Conservation (phyloP, 2,113 vertebrate species). For the Malurus melanocephalus region DNA sequence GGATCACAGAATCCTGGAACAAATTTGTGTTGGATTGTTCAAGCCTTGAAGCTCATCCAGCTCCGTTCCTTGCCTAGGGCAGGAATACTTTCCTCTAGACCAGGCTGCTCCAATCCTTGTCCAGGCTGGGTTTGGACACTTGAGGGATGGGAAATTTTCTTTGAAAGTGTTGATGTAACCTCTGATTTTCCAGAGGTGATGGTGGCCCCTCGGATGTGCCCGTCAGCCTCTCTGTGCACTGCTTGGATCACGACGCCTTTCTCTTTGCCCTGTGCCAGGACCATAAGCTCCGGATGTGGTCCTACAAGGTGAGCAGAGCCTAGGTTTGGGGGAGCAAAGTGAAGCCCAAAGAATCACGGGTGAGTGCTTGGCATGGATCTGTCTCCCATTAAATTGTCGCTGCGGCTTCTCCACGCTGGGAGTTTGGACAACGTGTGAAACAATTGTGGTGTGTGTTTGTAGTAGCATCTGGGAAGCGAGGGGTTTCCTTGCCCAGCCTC, state of each 20-base stretch:
- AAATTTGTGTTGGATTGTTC: not conserved
- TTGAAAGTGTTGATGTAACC: not conserved
- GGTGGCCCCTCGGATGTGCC: conserved; percentile 78
- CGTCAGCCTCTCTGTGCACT: conserved; percentile 82
- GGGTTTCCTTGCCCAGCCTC: not conserved
- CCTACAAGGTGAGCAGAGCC: conserved; percentile 77
- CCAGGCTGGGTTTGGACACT: not conserved
- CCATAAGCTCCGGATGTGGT: conserved; percentile 94
- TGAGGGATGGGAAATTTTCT: not conserved
- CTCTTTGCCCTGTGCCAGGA: conserved; percentile 93
- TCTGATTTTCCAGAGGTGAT: conserved; percentile 76
- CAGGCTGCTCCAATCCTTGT: not conserved
- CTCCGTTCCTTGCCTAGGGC: not conserved
- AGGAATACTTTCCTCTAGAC: not conserved
- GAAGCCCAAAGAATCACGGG: rapidly evolving
- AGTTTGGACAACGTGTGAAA: rapidly evolving
- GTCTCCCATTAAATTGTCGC: rapidly evolving
- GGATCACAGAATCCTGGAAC: not conserved
- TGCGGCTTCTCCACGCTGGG: rapidly evolving
- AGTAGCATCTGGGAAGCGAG: rapidly evolving
- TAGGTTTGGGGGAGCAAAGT: not conserved
- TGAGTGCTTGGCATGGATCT: not conserved
- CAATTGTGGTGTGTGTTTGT: rapidly evolving
- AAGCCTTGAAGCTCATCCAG: not conserved
- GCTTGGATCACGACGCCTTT: conserved; percentile 86